phyloP scores from a whole-genome alignment of 2,113 vertebrate species.

The Phainopepla nitens region DNA sequence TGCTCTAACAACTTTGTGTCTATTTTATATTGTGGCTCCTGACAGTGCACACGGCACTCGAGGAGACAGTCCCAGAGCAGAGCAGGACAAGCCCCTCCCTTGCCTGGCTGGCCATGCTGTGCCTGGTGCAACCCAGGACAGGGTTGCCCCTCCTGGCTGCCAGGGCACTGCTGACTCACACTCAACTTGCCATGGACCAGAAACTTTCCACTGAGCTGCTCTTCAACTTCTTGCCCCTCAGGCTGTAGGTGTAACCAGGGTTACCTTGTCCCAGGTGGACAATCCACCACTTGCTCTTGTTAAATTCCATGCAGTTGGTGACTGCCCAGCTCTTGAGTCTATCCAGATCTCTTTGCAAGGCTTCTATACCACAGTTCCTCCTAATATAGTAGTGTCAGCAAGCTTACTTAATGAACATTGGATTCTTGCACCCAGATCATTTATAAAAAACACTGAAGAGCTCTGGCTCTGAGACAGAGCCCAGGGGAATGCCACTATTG shows the following conservation, averaged over 20 bases:
- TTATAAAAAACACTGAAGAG: neutral
- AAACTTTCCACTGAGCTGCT: rapidly evolving
- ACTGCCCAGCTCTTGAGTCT: neutral
- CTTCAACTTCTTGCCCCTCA: neutral
- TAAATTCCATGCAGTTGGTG: neutral
- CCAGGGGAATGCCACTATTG: rapidly evolving
- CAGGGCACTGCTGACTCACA: rapidly evolving
- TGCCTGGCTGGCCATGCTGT: rapidly evolving
- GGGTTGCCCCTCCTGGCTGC: rapidly evolving
- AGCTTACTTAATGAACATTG: neutral
- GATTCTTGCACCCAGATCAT: neutral
- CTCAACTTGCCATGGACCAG: neutral
- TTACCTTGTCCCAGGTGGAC: neutral
- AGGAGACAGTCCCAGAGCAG: neutral
- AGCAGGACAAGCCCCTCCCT: neutral
- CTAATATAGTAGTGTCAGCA: rapidly evolving
- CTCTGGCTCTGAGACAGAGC: neutral
- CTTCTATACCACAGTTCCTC: neutral
- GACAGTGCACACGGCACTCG: rapidly evolving
- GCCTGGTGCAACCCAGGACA: neutral
- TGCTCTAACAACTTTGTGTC: neutral
- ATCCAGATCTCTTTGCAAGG: neutral
- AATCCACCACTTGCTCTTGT: neutral
- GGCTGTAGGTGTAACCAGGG: neutral
- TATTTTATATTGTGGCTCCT: neutral